These are phyloP conservation scores for Crocallis elinguaria DNA, from an alignment of 2,888 invertebrate genomes.

Conservation along the genomic window DNA sequence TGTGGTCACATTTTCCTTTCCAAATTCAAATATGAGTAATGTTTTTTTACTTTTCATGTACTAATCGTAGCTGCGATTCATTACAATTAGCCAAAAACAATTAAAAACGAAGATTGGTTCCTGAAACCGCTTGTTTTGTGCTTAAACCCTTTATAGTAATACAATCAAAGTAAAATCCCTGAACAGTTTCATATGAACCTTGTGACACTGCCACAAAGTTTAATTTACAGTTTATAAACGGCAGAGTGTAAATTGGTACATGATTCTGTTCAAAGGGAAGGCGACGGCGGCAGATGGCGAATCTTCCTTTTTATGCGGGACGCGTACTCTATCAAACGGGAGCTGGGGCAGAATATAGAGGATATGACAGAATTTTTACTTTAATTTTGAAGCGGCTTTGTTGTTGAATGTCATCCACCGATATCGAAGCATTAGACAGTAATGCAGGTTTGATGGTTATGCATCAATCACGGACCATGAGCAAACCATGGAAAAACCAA, in stretches of 20 bases:
- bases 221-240: constrained; percentile 29
- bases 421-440: too few species aligned
- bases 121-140: constrained; percentile 8
- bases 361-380: constrained; percentile 41
- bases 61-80: too few species aligned
- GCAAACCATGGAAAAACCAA: too few species aligned
- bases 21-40: too few species aligned
- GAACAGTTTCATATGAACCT: not conserved
- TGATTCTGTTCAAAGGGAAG: constrained; percentile 31
- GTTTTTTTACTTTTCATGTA: too few species aligned
- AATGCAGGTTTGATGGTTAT: too few species aligned
- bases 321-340: constrained; percentile 72
- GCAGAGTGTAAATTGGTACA: constrained; percentile 20
- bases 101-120: not conserved
- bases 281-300: constrained; percentile 71
- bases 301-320: constrained; percentile 76
- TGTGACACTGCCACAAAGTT: constrained; percentile 1
- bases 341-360: constrained; percentile 46
- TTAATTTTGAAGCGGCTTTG: too few species aligned
- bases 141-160: not conserved
- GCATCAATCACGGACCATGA: too few species aligned
- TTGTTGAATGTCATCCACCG: too few species aligned
- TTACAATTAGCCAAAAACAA: not conserved
- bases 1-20: too few species aligned
- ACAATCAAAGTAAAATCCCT: not conserved